Evolutionary conservation across 2,113 vertebrate species (phyloP).

Genomic region (Salminus brasiliensis): DNA sequence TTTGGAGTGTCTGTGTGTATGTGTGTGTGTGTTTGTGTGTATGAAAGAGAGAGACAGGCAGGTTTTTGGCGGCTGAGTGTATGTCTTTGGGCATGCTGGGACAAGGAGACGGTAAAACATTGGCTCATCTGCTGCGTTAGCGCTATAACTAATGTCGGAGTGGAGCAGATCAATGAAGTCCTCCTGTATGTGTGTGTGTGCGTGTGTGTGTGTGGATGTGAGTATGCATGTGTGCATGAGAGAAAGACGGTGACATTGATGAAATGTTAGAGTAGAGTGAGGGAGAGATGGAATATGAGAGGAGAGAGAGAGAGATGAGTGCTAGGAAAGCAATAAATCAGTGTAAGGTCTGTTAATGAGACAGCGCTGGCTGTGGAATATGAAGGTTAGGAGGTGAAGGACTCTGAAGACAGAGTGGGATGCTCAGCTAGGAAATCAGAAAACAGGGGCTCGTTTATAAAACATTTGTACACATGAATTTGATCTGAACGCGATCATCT

Average conservation of each 20-base stretch:
- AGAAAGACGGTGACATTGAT: slow-evolving; percentile 38
- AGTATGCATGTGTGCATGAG: slow-evolving; percentile 10
- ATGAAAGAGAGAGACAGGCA: neutral
- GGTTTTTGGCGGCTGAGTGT: neutral
- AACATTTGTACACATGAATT: neutral
- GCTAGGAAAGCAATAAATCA: slow-evolving; percentile 56
- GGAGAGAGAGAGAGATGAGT: slow-evolving; percentile 40
- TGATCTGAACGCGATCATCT: neutral
- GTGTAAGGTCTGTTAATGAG: slow-evolving; percentile 57
- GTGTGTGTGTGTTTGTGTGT: neutral
- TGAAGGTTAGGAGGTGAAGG: slow-evolving; percentile 57
- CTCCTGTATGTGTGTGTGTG: neutral
- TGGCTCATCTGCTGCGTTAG: slow-evolving; percentile 22
- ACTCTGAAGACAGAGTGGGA: slow-evolving; percentile 36
- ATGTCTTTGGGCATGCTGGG: slow-evolving; percentile 37
- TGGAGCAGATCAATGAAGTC: neutral
- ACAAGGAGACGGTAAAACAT: neutral
- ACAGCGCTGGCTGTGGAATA: slow-evolving; percentile 47
- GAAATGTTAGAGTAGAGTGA: neutral
- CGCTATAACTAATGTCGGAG: slow-evolving; percentile 14
- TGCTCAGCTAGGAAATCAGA: slow-evolving; percentile 23
- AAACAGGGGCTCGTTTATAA: neutral
- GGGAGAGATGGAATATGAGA: slow-evolving; percentile 7
- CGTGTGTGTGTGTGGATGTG: slow-evolving; percentile 4
- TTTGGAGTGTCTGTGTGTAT: neutral